Evolutionary conservation across 1,140 invertebrate genomes (phyloP).

Genomic region (Leptonema lineaticorne): DNA sequence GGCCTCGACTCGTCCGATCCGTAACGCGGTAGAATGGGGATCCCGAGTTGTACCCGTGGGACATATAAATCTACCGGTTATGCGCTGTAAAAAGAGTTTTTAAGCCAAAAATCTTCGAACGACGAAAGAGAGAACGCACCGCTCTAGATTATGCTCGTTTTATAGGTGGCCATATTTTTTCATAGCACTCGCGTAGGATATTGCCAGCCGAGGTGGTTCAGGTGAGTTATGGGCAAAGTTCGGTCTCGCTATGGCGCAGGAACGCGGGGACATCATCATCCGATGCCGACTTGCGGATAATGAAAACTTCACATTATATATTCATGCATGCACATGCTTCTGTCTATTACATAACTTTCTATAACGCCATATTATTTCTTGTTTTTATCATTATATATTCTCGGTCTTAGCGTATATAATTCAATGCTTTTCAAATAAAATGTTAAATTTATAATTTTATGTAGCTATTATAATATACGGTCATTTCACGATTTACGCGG

Average conservation of each 20-base stretch:
- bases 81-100: conserved; percentile 29
- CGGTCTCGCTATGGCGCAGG: neutral
- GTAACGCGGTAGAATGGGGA: neutral
- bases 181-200: conserved; percentile 7
- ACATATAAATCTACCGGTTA: conserved; percentile 26
- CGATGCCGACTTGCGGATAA: neutral
- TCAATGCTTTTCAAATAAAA: too few species aligned
- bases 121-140: neutral
- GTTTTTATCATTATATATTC: too few species aligned
- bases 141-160: conserved; percentile 12
- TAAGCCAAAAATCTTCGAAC: conserved; percentile 18
- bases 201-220: conserved; percentile 1
- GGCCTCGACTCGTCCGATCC: neutral
- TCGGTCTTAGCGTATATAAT: too few species aligned
- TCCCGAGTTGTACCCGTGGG: conserved; percentile 23
- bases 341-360: too few species aligned
- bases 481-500: too few species aligned
- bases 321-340: too few species aligned
- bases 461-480: too few species aligned
- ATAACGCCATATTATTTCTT: too few species aligned
- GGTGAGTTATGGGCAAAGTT: conserved; percentile 14
- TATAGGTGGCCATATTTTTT: conserved; percentile 22
- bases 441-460: too few species aligned
- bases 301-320: neutral
- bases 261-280: neutral